Evolutionary conservation across 2,113 vertebrate genomes (phyloP), one percentile per base, ranked within the genome.

Genomic region (Jaculus jaculus): DNA sequence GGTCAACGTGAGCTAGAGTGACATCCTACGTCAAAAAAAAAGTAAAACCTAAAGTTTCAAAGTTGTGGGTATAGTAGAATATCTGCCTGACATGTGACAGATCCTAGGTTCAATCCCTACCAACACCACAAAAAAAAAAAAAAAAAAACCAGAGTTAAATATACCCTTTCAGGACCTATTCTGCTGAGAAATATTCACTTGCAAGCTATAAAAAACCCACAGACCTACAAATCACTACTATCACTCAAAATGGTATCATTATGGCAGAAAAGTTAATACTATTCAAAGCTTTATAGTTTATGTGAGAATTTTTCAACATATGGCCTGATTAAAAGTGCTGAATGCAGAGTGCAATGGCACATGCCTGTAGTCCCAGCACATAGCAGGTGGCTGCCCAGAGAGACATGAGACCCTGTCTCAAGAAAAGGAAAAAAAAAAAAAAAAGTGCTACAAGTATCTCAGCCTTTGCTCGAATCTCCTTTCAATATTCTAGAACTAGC

Each of bases 271-370:
- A 79, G 42, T 54, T 86, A 94, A 90, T 84, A 92, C 1, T 92
- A 92, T 39, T 87, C 34, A 39, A 89, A 96, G 74, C 81, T 89
- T 91, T 96, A 63, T 65, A 80, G 89, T 58, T 71, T 71, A 74
- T 58, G 18, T 65, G 54, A 92, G 73, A 77, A 77, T 87, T 77
- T 51, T 61, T 47, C 60, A 90, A 74, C 21, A 87, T 86, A 51
- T 24, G 92, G 54, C 77, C 74, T 65, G 32, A 68, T 92, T 85
- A 87, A 87, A 94, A 93, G 87, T 71, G 66, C n/a, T 71, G 18
- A 37, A 28, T 34, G 32, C 15, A 34, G 16, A 72, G 83, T 20
- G 16, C 47, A 85, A 23, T 18, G 32, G 32, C 6, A 4, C 66
- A 58, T 12, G 32, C 47, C 82, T 58, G 32, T 2, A 24, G n/a